Conservation (phyloP, 2,113 vertebrate species). For the Hystrix brachyura region DNA sequence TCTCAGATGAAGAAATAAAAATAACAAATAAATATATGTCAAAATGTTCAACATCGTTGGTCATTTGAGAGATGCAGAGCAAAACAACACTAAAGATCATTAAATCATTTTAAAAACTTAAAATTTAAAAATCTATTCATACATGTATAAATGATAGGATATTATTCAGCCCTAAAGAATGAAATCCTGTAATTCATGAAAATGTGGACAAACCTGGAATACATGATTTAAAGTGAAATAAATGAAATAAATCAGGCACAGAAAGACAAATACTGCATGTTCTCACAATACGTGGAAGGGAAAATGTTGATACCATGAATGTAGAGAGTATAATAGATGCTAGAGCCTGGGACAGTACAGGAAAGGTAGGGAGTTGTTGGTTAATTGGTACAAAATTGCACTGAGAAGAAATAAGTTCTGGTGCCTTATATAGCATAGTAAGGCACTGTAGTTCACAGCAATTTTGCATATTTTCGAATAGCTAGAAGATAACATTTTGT, state of each 20-base stretch:
- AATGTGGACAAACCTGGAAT: not conserved
- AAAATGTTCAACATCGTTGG: too few species aligned
- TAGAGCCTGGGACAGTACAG: not conserved
- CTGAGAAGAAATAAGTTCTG: not conserved
- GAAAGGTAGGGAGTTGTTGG: not conserved
- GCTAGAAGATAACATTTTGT: not conserved
- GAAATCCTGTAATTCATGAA: not conserved
- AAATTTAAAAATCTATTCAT: not conserved
- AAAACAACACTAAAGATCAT: too few species aligned
- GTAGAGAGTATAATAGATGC: not conserved
- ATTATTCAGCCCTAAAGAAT: not conserved
- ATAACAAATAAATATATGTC: too few species aligned
- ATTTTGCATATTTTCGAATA: not conserved
- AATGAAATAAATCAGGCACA: not conserved
- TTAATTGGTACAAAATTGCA: not conserved
- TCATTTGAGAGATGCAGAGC: too few species aligned
- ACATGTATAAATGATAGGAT: not conserved
- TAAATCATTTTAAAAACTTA: too few species aligned
- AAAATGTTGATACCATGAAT: not conserved
- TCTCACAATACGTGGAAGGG: not conserved
- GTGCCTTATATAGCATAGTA: not conserved
- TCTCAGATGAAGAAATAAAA: too few species aligned
- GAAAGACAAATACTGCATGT: not conserved
- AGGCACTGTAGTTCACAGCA: not conserved
- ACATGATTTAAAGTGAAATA: not conserved